A percentile compares a stretch with the other conserved stretches of the same genome.
phyloP scores from a whole-genome alignment of 2,113 vertebrate genomes.

The Lanius collurio region DNA sequence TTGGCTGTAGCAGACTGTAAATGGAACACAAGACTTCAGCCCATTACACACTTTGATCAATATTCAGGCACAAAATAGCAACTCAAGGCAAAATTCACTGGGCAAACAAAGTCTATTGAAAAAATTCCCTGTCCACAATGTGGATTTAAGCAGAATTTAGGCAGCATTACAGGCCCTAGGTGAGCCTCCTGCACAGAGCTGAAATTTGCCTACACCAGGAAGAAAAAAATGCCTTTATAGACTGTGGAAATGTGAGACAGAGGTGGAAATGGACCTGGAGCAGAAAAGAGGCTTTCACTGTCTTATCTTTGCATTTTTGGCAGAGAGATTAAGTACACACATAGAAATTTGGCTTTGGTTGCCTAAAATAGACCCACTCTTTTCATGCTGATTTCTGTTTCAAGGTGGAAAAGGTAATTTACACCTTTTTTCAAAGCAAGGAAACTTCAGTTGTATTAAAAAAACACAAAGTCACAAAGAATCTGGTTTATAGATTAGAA shows the following conservation, averaged over 20 bases:
- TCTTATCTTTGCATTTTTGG: background rate
- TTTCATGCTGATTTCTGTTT: background rate
- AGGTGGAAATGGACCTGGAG: background rate
- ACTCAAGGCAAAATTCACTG: background rate
- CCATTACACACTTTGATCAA: background rate
- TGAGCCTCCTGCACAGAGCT: background rate
- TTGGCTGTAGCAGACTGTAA: background rate
- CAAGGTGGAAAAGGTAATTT: slow-evolving; percentile 10
- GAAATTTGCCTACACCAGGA: background rate
- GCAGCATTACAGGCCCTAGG: background rate
- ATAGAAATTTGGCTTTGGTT: background rate
- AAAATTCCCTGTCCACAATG: background rate
- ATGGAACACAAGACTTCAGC: background rate
- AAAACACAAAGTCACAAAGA: background rate
- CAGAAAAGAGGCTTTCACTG: background rate
- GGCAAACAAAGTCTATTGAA: background rate
- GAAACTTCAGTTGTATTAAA: background rate
- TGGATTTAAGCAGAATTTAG: background rate
- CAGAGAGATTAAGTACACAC: background rate
- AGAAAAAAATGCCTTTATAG: background rate
- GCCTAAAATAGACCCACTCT: background rate
- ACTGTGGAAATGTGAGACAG: background rate
- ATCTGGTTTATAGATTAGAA: slow-evolving; percentile 52
- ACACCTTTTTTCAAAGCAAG: background rate
- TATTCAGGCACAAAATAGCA: background rate